Base-by-base conservation (phyloP, 2,888 invertebrate genomes). In the Hydraecia micacea region DNA sequence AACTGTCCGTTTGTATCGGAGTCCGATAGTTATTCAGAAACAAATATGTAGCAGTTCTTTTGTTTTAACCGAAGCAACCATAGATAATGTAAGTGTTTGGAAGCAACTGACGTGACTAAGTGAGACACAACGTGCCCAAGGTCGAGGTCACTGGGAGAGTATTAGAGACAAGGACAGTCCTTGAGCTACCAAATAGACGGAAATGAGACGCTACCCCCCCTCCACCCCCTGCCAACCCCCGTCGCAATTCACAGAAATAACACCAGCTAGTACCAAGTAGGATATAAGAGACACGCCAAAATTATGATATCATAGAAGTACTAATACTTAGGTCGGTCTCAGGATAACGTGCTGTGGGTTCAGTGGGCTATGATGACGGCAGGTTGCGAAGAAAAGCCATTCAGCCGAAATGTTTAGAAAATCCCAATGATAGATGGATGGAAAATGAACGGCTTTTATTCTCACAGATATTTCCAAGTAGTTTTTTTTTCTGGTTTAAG, bases 111-210 rank as follows among this genome's bases (percentile, higher is more conserved):
- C n/a, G 55, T 11, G n/a, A 1, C 67, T 72, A 42, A 8, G n/a
- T 62, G 25, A 15, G 18, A 66, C 28, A 58, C 65, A 49, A 21
- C 63, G 39, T 63, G n/a, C 67, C 9, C 7, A 52, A 82, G 69
- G 73, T 67, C 82, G 32, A 67, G 82, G 82, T 63, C 65, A 62
- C 68, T 6, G 21, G 21, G 9, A 65, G n/a, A 11, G 68, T 28
- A 39, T 66, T 42, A 72, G 32, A 63, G 36, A 15, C 60, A 28
- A 70, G 46, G 78, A 67, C 52, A 52, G 65, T 70, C 78, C 73
- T 84, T 66, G 65, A 42, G 49, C 36, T 49, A 28, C 55, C 18
- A 75, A 28, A 67, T 66, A 58, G 46, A 55, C 72, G 42, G 63
- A 68, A 66, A 60, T 60, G 68, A 32, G 62, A 65, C 49, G 49